Percentiles rank a stretch among this genome's conserved stretches.
Evolutionary conservation across 2,797 vertebrate genomes (phyloP).

Genomic region (Enoplosus armatus): DNA sequence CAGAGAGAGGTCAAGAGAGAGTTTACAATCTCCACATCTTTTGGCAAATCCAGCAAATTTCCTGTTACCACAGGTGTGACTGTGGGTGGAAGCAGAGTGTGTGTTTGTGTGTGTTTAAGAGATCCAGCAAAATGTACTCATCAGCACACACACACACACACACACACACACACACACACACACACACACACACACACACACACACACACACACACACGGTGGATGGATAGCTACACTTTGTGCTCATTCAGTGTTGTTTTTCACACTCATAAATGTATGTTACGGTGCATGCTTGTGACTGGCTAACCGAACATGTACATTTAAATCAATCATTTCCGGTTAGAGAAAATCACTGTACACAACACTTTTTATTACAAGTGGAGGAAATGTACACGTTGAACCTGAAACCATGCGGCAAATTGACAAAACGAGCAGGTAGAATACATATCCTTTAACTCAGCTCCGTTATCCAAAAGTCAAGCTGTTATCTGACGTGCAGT

Average conservation of each 20-base stretch:
- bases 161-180: conserved; percentile 17
- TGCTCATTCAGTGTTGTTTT: neutral
- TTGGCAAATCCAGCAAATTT: conserved; percentile 54
- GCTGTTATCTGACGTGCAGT: neutral
- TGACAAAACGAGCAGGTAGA: neutral
- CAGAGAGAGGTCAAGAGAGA: conserved; percentile 19
- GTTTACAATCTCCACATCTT: conserved; percentile 45
- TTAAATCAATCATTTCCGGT: neutral
- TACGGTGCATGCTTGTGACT: neutral
- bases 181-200: neutral
- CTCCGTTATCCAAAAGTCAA: neutral
- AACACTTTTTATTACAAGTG: neutral
- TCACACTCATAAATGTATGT: neutral
- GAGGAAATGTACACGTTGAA: neutral
- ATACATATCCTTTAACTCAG: neutral
- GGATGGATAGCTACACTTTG: conserved; percentile 22
- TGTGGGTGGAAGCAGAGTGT: conserved; percentile 34
- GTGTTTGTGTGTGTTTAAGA: conserved; percentile 35
- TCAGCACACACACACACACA: neutral
- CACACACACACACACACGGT: conserved; percentile 13
- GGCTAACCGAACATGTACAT: neutral
- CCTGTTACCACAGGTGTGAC: conserved; percentile 66
- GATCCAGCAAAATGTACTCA: conserved; percentile 44
- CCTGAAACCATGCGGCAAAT: neutral
- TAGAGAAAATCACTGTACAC: neutral